Evolutionary conservation across 2,113 vertebrate genomes (phyloP).

Genomic region (Lasiurus borealis): DNA sequence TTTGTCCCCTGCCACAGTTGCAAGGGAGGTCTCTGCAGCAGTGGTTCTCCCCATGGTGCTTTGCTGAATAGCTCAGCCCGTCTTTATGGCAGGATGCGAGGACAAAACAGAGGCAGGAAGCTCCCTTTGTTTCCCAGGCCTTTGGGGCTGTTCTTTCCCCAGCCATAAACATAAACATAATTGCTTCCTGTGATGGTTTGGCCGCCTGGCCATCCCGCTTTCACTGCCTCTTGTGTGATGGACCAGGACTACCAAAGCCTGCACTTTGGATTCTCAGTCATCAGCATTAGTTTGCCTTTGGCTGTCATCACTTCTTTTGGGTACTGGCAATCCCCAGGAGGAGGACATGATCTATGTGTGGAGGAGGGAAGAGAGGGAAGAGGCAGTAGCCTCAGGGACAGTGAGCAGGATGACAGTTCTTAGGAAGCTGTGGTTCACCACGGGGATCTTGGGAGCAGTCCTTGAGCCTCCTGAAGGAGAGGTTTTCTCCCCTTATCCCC

Average conservation of each 20-base stretch:
- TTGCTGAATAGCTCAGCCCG: not conserved
- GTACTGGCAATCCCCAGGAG: not conserved
- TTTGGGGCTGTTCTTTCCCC: slow-evolving; percentile 23
- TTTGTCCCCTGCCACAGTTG: not conserved
- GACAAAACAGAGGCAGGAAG: not conserved
- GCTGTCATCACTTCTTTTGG: not conserved
- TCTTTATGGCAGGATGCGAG: not conserved
- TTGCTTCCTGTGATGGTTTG: slow-evolving; percentile 77
- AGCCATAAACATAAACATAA: slow-evolving; percentile 78
- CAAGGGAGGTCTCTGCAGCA: not conserved
- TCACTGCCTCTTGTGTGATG: not conserved
- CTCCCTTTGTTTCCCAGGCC: slow-evolving; percentile 71
- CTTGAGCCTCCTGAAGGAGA: not conserved
- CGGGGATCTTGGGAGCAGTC: not conserved
- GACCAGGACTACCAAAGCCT: not conserved
- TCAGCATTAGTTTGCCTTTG: not conserved
- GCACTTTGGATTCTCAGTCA: not conserved
- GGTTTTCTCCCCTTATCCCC: not conserved
- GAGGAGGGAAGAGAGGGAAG: not conserved
- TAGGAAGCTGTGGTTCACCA: not conserved
- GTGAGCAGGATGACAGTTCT: not conserved
- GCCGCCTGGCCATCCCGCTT: not conserved
- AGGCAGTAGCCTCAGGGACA: not conserved
- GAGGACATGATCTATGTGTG: not conserved
- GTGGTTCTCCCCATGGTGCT: not conserved